Evolutionary conservation across 2,113 vertebrate species (phyloP).

Genomic region (Ifrita kowaldi): DNA sequence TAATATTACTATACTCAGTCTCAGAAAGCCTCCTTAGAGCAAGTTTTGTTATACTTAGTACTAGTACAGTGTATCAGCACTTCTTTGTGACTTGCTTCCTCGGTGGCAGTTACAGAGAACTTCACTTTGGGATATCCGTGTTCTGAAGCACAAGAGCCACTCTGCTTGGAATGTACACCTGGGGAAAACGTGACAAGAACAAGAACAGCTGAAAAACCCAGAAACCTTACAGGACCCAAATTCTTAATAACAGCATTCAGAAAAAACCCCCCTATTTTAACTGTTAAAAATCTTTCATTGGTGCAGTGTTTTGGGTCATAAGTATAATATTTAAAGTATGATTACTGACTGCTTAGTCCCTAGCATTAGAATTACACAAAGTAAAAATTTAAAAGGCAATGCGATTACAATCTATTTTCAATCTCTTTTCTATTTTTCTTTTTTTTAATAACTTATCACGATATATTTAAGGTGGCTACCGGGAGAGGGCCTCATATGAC

Average conservation of each 20-base stretch:
- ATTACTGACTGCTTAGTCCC: neutral
- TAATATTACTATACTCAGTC: conserved; percentile 31
- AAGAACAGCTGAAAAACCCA: neutral
- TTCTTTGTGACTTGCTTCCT: conserved; percentile 36
- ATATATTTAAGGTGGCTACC: neutral
- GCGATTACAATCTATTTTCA: neutral
- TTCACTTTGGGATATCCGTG: conserved; percentile 65
- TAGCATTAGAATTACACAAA: neutral
- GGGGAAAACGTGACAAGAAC: neutral
- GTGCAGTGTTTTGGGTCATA: neutral
- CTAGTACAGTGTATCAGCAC: neutral
- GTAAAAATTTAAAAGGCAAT: neutral
- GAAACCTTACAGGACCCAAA: neutral
- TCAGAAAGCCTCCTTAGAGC: conserved; percentile 37
- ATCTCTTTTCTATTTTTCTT: neutral
- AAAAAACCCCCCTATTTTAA: neutral
- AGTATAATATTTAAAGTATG: neutral
- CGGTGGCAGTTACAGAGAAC: neutral
- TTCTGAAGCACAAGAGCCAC: conserved; percentile 77
- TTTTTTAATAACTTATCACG: neutral
- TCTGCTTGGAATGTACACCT: conserved; percentile 84
- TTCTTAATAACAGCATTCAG: neutral
- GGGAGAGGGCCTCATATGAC: conserved; percentile 59
- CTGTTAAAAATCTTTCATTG: neutral
- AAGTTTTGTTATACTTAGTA: neutral